Conservation (phyloP, 1,140 invertebrate species). For the Magallana angulata region DNA sequence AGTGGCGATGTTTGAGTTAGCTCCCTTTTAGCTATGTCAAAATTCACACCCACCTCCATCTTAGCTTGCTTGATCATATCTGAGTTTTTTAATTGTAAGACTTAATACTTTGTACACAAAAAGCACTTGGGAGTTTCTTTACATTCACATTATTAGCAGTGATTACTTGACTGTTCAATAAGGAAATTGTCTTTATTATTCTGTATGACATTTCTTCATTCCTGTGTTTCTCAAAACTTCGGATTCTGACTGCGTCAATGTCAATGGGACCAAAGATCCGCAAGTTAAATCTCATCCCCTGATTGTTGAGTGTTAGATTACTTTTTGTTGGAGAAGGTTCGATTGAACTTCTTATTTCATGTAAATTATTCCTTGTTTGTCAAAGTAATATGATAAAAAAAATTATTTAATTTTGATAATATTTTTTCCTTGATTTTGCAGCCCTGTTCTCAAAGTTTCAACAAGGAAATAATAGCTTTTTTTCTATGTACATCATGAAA, state of each 20-base stretch:
- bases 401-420: not conserved
- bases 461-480: not conserved
- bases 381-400: conserved; percentile 5
- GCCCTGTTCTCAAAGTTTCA: not conserved
- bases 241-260: not conserved
- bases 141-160: not conserved
- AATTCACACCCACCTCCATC: not conserved
- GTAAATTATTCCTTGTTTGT: conserved; percentile 9
- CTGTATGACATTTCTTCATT: conserved; percentile 12
- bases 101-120: not conserved
- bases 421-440: conserved; percentile 27
- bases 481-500: not conserved
- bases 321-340: not conserved
- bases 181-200: not conserved
- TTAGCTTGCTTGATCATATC: not conserved
- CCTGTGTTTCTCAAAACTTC: not conserved
- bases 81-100: not conserved
- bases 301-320: not conserved
- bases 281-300: not conserved
- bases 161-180: not conserved
- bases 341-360: conserved; percentile 15
- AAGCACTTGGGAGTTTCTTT: not conserved
- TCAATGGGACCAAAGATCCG: not conserved
- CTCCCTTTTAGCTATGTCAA: not conserved
- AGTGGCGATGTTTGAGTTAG: not conserved